Conservation (phyloP, 1,140 invertebrate genomes). For the Reticulitermes speratus region DNA sequence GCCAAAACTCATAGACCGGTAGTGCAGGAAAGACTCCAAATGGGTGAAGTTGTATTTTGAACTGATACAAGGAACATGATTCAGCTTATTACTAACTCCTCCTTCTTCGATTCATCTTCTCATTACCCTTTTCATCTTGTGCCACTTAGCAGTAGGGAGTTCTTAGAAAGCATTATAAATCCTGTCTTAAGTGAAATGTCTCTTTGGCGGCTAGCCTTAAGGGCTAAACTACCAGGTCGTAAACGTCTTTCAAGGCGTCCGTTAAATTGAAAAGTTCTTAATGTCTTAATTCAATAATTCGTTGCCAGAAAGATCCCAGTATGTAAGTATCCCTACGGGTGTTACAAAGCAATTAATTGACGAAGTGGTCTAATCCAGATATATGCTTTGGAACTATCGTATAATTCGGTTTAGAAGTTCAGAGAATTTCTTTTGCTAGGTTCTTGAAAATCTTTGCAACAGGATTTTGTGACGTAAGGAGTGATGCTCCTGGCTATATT, state of each 20-base stretch:
- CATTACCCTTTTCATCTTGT: background rate
- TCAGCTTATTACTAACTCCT: background rate
- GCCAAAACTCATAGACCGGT: background rate
- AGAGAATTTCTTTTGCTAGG: background rate
- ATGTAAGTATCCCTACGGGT: background rate
- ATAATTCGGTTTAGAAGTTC: slow-evolving; percentile 11
- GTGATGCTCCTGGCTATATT: background rate
- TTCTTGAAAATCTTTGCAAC: background rate
- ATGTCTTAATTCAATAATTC: slow-evolving; percentile 2
- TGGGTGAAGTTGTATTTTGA: background rate
- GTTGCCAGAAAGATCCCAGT: background rate
- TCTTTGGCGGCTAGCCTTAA: background rate
- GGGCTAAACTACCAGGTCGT: background rate
- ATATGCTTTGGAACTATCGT: background rate
- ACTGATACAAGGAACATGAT: slow-evolving; percentile 3
- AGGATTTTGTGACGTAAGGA: background rate
- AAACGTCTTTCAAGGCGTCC: slow-evolving; percentile 8
- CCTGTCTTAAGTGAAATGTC: background rate
- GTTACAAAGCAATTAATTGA: slow-evolving; percentile 8
- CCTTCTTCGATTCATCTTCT: background rate
- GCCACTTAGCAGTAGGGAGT: background rate
- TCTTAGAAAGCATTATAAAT: background rate
- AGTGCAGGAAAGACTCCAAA: background rate
- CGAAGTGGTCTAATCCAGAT: background rate
- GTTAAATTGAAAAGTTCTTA: slow-evolving; percentile 15